Percentiles rank a stretch among this genome's conserved stretches.
phyloP scores from a whole-genome alignment of 2,797 vertebrate genomes.

The Loris lydekkerianus region DNA sequence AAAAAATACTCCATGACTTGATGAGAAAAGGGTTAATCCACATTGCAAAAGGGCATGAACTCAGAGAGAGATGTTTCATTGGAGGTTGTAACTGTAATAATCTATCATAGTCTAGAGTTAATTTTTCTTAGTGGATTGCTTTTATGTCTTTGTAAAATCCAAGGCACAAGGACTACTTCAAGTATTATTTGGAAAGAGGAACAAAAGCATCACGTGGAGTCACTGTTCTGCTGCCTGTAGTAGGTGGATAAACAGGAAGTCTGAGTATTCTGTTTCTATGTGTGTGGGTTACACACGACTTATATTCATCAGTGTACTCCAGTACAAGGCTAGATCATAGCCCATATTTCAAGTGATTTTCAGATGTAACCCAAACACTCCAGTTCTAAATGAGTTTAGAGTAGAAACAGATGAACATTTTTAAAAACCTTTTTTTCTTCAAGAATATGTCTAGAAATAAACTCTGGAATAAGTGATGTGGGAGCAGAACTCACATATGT shows the following conservation, averaged over 20 bases:
- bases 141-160: constrained; percentile 19
- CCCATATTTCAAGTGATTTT: constrained; percentile 37
- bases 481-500: constrained; percentile 57
- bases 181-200: neutral
- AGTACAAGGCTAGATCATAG: constrained; percentile 53
- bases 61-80: neutral
- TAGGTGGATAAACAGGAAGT: neutral
- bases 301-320: constrained; percentile 25
- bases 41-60: neutral
- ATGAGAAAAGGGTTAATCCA: neutral
- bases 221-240: neutral
- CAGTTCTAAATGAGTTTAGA: constrained; percentile 64
- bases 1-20: neutral
- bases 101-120: neutral
- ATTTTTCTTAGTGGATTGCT: neutral
- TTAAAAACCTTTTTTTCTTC: constrained; percentile 44
- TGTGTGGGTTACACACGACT: constrained; percentile 36
- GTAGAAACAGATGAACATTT: constrained; percentile 72
- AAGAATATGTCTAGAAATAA: constrained; percentile 73
- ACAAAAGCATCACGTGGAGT: neutral
- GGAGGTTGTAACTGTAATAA: neutral
- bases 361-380: constrained; percentile 63
- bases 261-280: constrained; percentile 34
- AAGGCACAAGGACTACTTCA: neutral
- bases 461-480: constrained; percentile 47